Percentiles rank a stretch among this genome's conserved stretches.
Evolutionary conservation across 2,797 vertebrate species (phyloP).

Genomic region (Leptoclinus maculatus): DNA sequence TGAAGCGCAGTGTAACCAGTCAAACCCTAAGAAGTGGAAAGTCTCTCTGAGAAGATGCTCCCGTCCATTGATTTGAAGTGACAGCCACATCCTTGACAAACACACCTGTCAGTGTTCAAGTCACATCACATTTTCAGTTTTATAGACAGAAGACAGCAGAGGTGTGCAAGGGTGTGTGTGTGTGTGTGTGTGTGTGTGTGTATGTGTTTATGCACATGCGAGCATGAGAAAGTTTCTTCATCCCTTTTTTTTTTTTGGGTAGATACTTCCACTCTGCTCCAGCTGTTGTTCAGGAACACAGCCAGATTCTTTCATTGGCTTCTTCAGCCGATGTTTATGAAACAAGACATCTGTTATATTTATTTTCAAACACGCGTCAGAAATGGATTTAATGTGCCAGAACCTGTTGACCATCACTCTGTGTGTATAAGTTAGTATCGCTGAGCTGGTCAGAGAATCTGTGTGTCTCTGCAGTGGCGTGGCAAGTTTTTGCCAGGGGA

Average conservation of each 20-base stretch:
- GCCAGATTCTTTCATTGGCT: conserved; percentile 69
- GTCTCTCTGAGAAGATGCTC: conserved; percentile 72
- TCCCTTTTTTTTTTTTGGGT: conserved; percentile 26
- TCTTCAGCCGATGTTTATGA: conserved; percentile 70
- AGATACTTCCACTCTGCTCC: conserved; percentile 65
- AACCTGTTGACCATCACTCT: conserved; percentile 76
- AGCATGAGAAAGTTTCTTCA: conserved; percentile 66
- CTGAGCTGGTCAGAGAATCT: conserved; percentile 52
- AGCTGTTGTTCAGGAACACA: conserved; percentile 69
- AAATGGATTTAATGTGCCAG: conserved; percentile 74
- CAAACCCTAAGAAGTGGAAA: conserved; percentile 73
- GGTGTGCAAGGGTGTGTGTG: conserved; percentile 59
- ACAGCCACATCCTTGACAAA: conserved; percentile 86
- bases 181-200: conserved; percentile 20
- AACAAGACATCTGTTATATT: conserved; percentile 77
- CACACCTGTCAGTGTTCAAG: conserved; percentile 86
- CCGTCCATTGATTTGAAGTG: conserved; percentile 81
- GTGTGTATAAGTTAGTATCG: conserved; percentile 57
- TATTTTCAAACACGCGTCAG: conserved; percentile 69
- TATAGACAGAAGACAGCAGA: conserved; percentile 64
- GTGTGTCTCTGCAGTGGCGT: conserved; percentile 60
- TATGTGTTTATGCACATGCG: conserved; percentile 53
- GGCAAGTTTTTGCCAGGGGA: conserved; percentile 56
- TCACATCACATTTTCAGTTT: conserved; percentile 84
- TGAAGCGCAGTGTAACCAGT: conserved; percentile 65